Evolutionary conservation across 2,113 vertebrate species (phyloP), one percentile per base, ranked within the genome.

Genomic region (Stigmatopora nigra): DNA sequence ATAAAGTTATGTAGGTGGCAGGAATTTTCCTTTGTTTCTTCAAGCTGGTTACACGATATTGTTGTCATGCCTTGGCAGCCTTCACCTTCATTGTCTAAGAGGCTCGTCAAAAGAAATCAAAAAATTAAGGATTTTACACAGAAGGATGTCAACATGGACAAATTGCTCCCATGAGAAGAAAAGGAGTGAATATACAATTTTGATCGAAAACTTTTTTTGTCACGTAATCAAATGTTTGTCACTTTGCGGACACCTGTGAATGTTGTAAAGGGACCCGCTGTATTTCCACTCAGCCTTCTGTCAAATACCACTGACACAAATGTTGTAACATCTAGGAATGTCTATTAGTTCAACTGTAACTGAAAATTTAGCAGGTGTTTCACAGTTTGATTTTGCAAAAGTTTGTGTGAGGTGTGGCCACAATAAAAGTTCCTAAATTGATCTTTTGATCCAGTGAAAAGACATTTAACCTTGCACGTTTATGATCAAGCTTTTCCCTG

Each of bases 391-490:
- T 19, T 44, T 56, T 44, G 20, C 19, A 15, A 44, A 13, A 6
- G n/a, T 44, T 17, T 31, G 35, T 3, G 58, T 36, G n/a, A 45
- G 41, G 5, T 8, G 12, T 45, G 13, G 2, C 6, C n/a, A 22
- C 59, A 22, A 58, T 58, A 58, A 61, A 61, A 45, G 59, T 41
- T 61, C n/a, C 38, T 45, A 45, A 44, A 17, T 61, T 61, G 38
- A 38, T 45, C 13, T 38, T 60, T 55, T 49, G 12, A 38, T 52
- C n/a, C n/a, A 25, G 7, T 5, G 38, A 5, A 46, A 64, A 65
- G 64, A 72, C 25, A 31, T 71, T 55, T 56, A 65, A 70, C 58
- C 36, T 41, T 48, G 75, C 63, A 68, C 58, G 71, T 58, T 16
- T 17, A 13, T 72, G 55, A 63, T 61, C 65, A 64, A 63, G 61